Conservation (phyloP, 2,888 invertebrate species). For the Melieria picta region DNA sequence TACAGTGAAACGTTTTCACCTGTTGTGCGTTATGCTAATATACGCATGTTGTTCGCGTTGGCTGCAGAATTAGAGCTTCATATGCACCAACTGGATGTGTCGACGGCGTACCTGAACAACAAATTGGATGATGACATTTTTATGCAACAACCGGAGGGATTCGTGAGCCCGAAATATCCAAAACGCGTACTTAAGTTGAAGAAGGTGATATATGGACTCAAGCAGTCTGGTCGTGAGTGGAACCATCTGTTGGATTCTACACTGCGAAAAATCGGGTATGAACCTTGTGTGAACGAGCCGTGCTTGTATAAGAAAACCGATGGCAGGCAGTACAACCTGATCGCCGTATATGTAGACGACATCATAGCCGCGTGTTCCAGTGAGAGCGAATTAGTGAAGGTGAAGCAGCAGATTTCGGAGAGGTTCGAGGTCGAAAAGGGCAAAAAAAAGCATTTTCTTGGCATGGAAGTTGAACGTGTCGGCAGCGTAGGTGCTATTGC, state of each 20-base stretch:
- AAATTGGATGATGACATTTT: slow-evolving; percentile 29
- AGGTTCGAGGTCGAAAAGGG: slow-evolving; percentile 26
- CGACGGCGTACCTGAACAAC: slow-evolving; percentile 34
- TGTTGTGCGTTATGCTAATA: slow-evolving; percentile 40
- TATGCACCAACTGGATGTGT: slow-evolving; percentile 40
- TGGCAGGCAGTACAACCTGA: slow-evolving; percentile 3
- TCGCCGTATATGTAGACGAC: neutral
- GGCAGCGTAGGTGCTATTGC: slow-evolving; percentile 29
- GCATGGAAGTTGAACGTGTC: slow-evolving; percentile 30
- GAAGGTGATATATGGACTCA: slow-evolving; percentile 30
- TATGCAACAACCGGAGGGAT: slow-evolving; percentile 30
- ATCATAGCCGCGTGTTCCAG: neutral
- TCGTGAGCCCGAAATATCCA: slow-evolving; percentile 18
- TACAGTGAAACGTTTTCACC: slow-evolving; percentile 40
- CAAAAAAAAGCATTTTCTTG: slow-evolving; percentile 17
- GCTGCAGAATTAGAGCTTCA: slow-evolving; percentile 38
- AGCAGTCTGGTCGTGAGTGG: neutral
- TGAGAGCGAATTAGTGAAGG: neutral
- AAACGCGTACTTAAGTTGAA: slow-evolving; percentile 29
- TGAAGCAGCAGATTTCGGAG: slow-evolving; percentile 4
- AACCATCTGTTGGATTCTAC: neutral
- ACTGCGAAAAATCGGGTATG: neutral
- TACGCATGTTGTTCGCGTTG: slow-evolving; percentile 40
- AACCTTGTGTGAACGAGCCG: slow-evolving; percentile 1
- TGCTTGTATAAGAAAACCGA: slow-evolving; percentile 1